Base-by-base conservation (phyloP, 2,888 invertebrate genomes). In the Arge pagana region DNA sequence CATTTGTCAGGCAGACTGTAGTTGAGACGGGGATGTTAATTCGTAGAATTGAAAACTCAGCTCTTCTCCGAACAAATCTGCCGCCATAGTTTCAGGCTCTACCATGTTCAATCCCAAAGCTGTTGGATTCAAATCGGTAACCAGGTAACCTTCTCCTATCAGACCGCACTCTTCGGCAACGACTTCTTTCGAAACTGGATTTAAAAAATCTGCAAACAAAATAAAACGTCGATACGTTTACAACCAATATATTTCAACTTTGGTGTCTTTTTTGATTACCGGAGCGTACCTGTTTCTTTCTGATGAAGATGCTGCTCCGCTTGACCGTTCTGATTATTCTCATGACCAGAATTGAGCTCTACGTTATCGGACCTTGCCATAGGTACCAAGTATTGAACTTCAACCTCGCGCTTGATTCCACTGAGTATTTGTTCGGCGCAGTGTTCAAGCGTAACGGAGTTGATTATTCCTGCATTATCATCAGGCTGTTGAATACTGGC, bases 161-260 rank as follows among this genome's bases (percentile, higher is more conserved):
- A 91, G 80, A 0, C 90, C 90, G 60, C 89, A 89, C 71, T 90
- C 91, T 56, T 86, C 82, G 6, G 88, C 88, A 3, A 89, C 85
- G 61, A 89, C 86, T 69, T 90, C 89, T 66, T 89, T 87, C 26
- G 90, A 87, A 41, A 90, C 87, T 35, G 82, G 82, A 62, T 82
- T 80, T 54, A 83, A 70, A 62, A 83, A 83, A 70, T 82, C 83
- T 82, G 70, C 28, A 72, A 70, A 62, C 52, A 62, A 39, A 53
- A 24, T 41, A 11, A 37, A 51, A 11, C 13, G 13, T 35, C 13
- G 3, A 31, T 7, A 24, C 26, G 2, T 57, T 59, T 53, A 33
- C 15, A 13, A 33, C 3, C 2, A 11, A 13, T 7, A 33, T 15
- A 33, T 1, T 33, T 26, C 26, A 40, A 10, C 21, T 13, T 11